These are phyloP conservation scores for Epicauta chinensis DNA, from an alignment of 1,140 invertebrate species.

Conservation along the genomic window DNA sequence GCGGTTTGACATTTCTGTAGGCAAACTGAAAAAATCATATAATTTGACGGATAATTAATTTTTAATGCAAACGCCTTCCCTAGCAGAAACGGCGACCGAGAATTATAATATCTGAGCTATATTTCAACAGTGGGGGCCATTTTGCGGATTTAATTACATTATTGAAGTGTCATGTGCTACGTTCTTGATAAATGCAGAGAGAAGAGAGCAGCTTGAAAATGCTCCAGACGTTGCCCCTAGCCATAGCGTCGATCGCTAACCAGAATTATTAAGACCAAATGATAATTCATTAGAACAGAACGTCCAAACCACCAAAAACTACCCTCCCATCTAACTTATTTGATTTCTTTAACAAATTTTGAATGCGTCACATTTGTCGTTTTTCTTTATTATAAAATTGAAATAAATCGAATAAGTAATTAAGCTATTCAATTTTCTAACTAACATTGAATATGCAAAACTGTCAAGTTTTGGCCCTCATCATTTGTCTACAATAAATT, in stretches of 20 bases:
- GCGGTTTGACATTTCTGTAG: slow-evolving; percentile 5
- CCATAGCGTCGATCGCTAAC: slow-evolving; percentile 15
- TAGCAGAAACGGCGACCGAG: slow-evolving; percentile 30
- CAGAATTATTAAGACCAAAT: slow-evolving; percentile 34
- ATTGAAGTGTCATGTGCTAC: slow-evolving; percentile 43
- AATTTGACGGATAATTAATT: slow-evolving; percentile 41
- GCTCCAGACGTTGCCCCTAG: slow-evolving; percentile 20
- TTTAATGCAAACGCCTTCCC: slow-evolving; percentile 35
- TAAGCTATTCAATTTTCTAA: slow-evolving; percentile 23
- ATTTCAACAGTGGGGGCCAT: slow-evolving; percentile 40
- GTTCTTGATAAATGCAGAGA: slow-evolving; percentile 42
- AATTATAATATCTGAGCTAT: slow-evolving; percentile 42
- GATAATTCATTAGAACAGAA: slow-evolving; percentile 31
- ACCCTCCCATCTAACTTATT: slow-evolving; percentile 4
- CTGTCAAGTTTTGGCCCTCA: slow-evolving; percentile 4
- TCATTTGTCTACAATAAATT: slow-evolving; percentile 10
- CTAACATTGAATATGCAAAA: slow-evolving; percentile 22
- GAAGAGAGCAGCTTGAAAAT: slow-evolving; percentile 26
- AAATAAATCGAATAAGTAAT: slow-evolving; percentile 16
- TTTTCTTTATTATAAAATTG: slow-evolving; percentile 13
- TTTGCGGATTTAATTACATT: slow-evolving; percentile 44
- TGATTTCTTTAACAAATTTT: too few relatives aligned
- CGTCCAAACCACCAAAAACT: slow-evolving; percentile 2
- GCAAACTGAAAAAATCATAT: slow-evolving; percentile 22
- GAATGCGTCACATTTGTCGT: slow-evolving; percentile 23